Base-by-base conservation (phyloP, 2,113 vertebrate genomes). In the Aptenodytes patagonicus region DNA sequence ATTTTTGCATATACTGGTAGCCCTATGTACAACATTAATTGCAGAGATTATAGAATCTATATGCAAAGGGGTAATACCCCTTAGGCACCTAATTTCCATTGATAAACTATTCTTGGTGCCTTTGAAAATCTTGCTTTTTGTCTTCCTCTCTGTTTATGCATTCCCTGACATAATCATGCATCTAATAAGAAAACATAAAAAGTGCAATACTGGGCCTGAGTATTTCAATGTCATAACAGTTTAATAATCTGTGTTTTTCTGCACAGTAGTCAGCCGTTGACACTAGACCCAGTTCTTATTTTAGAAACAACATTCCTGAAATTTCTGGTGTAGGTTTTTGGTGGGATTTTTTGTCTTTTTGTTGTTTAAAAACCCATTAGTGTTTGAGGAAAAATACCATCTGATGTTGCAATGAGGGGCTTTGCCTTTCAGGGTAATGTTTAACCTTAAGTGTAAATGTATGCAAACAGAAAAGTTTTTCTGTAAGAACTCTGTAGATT, bases 401-500 rank as follows among this genome's bases (percentile, higher is more conserved):
- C 36, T 66, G 73, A 93, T 97, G 94, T 95, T 95, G 97, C 91
- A 95, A 97, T 58, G 46, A 91, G 36, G 44, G 58, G 49, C 57
- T 97, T 94, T 77, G 95, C 38, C 71, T 95, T 94, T 89, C 65
- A 42, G 61, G 91, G 6, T 97, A 97, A 97, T 96, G 44, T 95
- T 97, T 96, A 96, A 97, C 84, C 13, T 3, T 76, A 57, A 58
- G 70, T 91, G 58, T 87, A 95, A 93, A 91, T 92, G 69, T 68
- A 60, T 1, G 7, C 91, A 94, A 89, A 91, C 81, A 96, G 18
- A 91, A 57, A 61, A 11, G 6, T 31, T 82, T 72, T 75, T 69
- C 86, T 69, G 28, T 80, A 93, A 85, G 42, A 89, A 31, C 54
- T 77, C 40, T 57, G 21, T 75, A 55, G 16, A 36, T 91, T 64